phyloP scores from a whole-genome alignment of 2,113 vertebrate genomes.

The Hassar affinis region DNA sequence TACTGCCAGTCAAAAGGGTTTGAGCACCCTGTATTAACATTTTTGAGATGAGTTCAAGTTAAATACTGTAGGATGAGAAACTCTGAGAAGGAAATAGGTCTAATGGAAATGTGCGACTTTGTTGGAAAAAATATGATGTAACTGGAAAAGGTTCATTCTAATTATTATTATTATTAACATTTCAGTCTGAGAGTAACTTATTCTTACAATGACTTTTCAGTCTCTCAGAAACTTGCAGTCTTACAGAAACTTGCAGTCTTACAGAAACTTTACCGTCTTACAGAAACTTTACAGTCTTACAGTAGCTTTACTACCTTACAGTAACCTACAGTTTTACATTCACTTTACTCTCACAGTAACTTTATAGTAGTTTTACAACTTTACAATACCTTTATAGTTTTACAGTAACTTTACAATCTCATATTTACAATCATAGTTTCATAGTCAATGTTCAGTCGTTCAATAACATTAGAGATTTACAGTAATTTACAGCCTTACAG shows the following conservation, averaged over 20 bases:
- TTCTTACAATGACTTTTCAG: background rate
- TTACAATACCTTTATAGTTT: background rate
- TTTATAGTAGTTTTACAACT: background rate
- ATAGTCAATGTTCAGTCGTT: background rate
- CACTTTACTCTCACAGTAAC: background rate
- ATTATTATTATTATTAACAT: background rate
- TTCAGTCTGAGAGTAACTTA: background rate
- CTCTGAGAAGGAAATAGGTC: background rate
- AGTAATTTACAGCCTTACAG: background rate
- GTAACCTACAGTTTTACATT: background rate
- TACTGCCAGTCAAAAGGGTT: background rate
- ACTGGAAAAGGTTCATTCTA: background rate
- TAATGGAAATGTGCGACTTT: background rate
- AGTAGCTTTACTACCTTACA: background rate
- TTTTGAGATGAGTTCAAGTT: background rate
- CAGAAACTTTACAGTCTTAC: background rate
- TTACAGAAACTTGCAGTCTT: background rate
- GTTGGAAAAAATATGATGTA: background rate
- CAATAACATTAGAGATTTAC: background rate
- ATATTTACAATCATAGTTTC: too few species aligned
- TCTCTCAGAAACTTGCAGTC: background rate
- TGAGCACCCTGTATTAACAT: conserved; percentile 2
- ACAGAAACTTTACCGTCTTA: background rate
- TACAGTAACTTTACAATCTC: background rate
- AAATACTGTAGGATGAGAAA: conserved; percentile 8